Percentiles rank a stretch among this genome's conserved stretches.
phyloP scores from a whole-genome alignment of 2,888 invertebrate genomes.

The Caenorhabditis japonica region DNA sequence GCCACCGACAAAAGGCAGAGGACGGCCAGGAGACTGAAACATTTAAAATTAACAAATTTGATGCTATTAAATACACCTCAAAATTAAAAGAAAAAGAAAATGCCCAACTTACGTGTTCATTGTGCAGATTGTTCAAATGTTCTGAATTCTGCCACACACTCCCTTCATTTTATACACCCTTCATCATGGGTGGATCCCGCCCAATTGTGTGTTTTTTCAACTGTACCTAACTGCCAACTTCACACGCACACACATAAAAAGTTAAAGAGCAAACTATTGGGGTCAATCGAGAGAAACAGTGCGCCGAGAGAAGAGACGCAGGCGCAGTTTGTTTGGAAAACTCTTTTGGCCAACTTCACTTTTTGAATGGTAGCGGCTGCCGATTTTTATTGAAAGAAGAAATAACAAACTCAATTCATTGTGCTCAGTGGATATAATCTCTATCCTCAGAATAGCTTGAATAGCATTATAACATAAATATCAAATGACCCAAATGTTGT shows the following conservation, averaged over 20 bases:
- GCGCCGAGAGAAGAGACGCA: slow-evolving; percentile 37
- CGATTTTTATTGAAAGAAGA: too few species aligned
- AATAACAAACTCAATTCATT: too few species aligned
- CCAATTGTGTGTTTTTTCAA: slow-evolving; percentile 19
- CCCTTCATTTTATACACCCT: slow-evolving; percentile 31
- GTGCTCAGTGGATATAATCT: too few species aligned
- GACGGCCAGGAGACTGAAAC: slow-evolving; percentile 50
- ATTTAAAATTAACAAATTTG: neutral
- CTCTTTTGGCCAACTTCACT: too few species aligned
- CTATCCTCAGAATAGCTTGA: too few species aligned
- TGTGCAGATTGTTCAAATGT: slow-evolving; percentile 18
- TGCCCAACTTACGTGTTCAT: slow-evolving; percentile 45
- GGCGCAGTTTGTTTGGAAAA: neutral
- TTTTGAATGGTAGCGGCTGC: too few species aligned
- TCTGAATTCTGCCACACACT: neutral
- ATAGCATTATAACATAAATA: too few species aligned
- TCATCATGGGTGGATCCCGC: slow-evolving; percentile 19
- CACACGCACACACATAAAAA: too few species aligned
- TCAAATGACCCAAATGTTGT: too few species aligned
- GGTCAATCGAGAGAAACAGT: too few species aligned
- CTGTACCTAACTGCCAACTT: slow-evolving; percentile 6
- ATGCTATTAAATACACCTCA: too few species aligned
- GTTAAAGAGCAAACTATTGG: slow-evolving; percentile 39
- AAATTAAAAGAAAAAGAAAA: neutral
- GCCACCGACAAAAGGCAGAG: slow-evolving; percentile 41